Evolutionary conservation across 2,113 vertebrate species (phyloP).

Genomic region (Centropus unirufus): DNA sequence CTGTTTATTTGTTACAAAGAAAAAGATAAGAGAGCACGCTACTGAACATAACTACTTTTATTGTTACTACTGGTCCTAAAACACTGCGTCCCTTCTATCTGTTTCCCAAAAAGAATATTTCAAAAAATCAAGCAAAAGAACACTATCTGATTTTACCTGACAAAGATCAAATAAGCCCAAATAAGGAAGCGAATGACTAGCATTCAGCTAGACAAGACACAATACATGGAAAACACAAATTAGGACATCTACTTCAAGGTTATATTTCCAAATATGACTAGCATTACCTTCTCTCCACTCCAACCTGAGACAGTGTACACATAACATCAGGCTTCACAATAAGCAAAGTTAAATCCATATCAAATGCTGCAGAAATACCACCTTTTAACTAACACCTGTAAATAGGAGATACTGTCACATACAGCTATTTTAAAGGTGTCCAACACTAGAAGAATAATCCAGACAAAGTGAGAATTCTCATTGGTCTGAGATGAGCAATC

Average conservation of each 20-base stretch:
- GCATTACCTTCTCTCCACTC: background rate
- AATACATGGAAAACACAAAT: background rate
- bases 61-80: background rate
- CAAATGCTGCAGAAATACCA: background rate
- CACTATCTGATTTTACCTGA: background rate
- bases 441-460: background rate
- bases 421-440: background rate
- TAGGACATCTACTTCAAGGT: background rate
- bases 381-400: background rate
- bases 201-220: background rate
- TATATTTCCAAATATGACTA: background rate
- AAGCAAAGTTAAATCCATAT: background rate
- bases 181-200: background rate
- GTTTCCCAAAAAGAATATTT: background rate
- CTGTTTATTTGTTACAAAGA: background rate
- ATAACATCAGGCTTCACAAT: background rate
- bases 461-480: background rate
- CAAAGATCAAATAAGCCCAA: background rate
- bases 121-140: background rate
- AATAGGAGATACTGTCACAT: rapidly evolving
- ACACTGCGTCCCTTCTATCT: background rate
- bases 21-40: background rate
- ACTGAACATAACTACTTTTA: background rate
- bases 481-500: background rate
- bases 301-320: background rate